Conservation (phyloP, 1,140 invertebrate genomes). For the Meloidogyne hapla region DNA sequence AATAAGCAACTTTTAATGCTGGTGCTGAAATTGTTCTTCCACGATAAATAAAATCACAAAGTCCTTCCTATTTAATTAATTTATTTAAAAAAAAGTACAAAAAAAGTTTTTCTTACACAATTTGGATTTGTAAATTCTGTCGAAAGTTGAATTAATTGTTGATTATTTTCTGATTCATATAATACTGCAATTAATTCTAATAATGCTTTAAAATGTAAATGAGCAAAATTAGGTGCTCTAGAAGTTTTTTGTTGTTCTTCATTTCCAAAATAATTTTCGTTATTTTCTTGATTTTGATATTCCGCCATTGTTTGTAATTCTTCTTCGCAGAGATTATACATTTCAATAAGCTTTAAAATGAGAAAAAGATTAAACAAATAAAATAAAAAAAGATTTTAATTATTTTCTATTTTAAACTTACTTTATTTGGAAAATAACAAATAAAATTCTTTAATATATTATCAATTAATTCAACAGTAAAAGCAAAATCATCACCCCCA, state of each 20-base stretch:
- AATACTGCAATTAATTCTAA: slow-evolving; percentile 27
- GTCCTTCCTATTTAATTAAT: slow-evolving; percentile 18
- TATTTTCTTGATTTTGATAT: background rate
- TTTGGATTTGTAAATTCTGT: slow-evolving; percentile 32
- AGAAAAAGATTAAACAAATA: no score
- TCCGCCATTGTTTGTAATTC: slow-evolving; percentile 25
- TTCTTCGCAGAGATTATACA: slow-evolving; percentile 33
- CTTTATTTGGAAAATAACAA: slow-evolving; percentile 34
- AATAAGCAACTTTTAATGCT: slow-evolving; percentile 22
- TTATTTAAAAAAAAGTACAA: background rate
- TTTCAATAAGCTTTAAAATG: slow-evolving; percentile 29
- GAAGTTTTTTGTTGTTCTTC: background rate
- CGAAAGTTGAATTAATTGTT: slow-evolving; percentile 11
- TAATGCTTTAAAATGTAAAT: slow-evolving; percentile 31
- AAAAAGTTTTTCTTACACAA: slow-evolving; percentile 14
- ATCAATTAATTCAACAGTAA: slow-evolving; percentile 29
- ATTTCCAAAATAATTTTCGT: slow-evolving; percentile 3
- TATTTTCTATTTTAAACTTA: background rate
- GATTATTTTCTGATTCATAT: slow-evolving; percentile 23
- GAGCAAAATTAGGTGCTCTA: slow-evolving; percentile 12
- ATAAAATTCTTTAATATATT: slow-evolving; percentile 33
- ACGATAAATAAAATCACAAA: slow-evolving; percentile 22
- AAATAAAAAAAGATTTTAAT: slow-evolving; percentile 7
- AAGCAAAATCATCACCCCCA: slow-evolving; percentile 7
- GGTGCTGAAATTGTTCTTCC: slow-evolving; percentile 30